Evolutionary conservation across 2,113 vertebrate species (phyloP).

Genomic region (Nyctibius bracteatus): DNA sequence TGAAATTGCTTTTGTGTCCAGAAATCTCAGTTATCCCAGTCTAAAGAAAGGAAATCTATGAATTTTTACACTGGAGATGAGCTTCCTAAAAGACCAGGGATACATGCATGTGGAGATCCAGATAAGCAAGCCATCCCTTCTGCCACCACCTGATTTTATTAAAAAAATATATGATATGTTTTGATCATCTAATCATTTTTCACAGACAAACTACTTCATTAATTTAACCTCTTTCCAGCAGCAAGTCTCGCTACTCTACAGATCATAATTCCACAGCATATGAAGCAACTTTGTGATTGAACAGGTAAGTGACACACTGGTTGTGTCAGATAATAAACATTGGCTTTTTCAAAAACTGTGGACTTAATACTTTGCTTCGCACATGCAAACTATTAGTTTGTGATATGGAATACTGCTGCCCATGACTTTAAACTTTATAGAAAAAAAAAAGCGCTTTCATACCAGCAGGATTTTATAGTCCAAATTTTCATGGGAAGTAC

Average conservation of each 20-base stretch:
- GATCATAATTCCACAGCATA: not conserved
- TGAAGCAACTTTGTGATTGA: not conserved
- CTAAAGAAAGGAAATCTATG: not conserved
- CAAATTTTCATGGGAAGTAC: slow-evolving; percentile 17
- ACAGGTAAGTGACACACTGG: not conserved
- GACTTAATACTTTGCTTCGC: not conserved
- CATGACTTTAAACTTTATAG: not conserved
- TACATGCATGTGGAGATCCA: not conserved
- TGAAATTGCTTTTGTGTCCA: not conserved
- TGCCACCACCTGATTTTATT: not conserved
- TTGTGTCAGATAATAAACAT: not conserved
- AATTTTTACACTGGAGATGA: not conserved
- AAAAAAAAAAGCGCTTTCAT: not conserved
- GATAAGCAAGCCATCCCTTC: not conserved
- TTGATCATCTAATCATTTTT: not conserved
- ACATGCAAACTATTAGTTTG: not conserved
- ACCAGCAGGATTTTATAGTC: not conserved
- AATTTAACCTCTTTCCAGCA: not conserved
- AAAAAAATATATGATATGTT: not conserved
- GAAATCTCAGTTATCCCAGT: not conserved
- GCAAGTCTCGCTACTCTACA: not conserved
- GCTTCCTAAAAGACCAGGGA: not conserved
- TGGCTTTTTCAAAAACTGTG: not conserved
- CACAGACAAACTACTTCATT: not conserved
- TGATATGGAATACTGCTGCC: not conserved